Base-by-base conservation (phyloP, 2,888 invertebrate genomes). In the Trisateles emortualis region DNA sequence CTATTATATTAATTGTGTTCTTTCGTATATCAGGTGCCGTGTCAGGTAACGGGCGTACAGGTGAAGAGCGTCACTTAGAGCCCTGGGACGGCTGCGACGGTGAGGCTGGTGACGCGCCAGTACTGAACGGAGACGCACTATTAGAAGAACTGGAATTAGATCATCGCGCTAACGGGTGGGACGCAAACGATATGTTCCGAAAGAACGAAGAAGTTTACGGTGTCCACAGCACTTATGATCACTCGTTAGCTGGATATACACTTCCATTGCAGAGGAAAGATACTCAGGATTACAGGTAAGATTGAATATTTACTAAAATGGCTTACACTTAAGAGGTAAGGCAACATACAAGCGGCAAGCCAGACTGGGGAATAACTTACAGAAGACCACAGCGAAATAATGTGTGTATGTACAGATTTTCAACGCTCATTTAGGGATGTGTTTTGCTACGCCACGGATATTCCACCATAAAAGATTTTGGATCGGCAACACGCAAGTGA, bases 151-250 rank as follows among this genome's bases (percentile, higher is more conserved):
- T 96, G 48, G 95, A 95, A 68, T 86, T 97, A 52, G 96, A 96
- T 79, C 94, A 95, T 69, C 95, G 95, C 66, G 95, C 96, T 88
- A 98, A 98, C 93, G 99, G 99, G 54, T 99, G 99, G 99, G 98
- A 98, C 93, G 96, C 97, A 1, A 96, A 96, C 86, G 99, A 99
- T 72, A 99, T 99, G 99, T 99, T 99, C 90, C 94, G 96, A 65
- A 97, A 96, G 84, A 99, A 99, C 90, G 97, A 98, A 84, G 92
- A 92, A 78, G 95, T 96, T 66, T 99, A 98, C 87, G 98, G 99
- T 48, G 98, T 99, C 8, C 96, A 96, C 76, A 97, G 98, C 68
- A 98, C 98, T 1, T 99, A 97, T 85, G 98, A 98, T 82, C 97
- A 98, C 77, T 96, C 96, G 59, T 89, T 99, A 70, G 94, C 96